Conservation (phyloP, 2,113 vertebrate genomes). For the Ondatra zibethicus region DNA sequence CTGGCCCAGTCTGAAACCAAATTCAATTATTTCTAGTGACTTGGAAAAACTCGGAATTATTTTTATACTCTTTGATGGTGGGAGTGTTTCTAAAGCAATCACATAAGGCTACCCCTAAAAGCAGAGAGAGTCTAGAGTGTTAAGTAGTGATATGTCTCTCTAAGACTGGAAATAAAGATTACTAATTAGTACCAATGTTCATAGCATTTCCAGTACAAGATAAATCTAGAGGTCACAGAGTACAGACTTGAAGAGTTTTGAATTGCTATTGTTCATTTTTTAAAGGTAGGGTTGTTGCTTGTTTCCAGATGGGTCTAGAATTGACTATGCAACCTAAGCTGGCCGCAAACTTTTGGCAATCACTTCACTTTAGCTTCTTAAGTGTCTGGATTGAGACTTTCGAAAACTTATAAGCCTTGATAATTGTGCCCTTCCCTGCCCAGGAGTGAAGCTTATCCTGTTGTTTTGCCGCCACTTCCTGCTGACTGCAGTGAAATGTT, state of each 20-base stretch:
- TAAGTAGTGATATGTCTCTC: not conserved
- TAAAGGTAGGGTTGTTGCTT: not conserved
- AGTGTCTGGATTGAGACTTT: not conserved
- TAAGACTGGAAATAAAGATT: constrained; percentile 14
- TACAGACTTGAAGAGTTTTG: constrained; percentile 39
- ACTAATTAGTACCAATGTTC: not conserved
- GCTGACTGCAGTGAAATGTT: not conserved
- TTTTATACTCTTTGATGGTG: not conserved
- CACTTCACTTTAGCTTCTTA: not conserved
- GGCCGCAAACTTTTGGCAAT: not conserved
- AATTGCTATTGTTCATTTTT: not conserved
- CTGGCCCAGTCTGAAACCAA: not conserved
- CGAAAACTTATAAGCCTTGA: not conserved
- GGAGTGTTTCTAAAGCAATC: not conserved
- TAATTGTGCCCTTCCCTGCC: not conserved
- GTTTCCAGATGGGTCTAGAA: not conserved
- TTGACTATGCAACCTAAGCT: not conserved
- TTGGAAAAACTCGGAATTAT: not conserved
- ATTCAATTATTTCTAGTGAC: constrained; percentile 1
- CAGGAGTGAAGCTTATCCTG: not conserved
- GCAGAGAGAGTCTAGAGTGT: not conserved
- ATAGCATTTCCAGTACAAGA: not conserved
- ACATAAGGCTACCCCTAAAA: not conserved
- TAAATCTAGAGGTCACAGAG: not conserved
- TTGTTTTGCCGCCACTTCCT: not conserved